These are phyloP conservation scores for Trachelus stipa DNA, from an alignment of 2,888 invertebrate species.

Conservation along the genomic window DNA sequence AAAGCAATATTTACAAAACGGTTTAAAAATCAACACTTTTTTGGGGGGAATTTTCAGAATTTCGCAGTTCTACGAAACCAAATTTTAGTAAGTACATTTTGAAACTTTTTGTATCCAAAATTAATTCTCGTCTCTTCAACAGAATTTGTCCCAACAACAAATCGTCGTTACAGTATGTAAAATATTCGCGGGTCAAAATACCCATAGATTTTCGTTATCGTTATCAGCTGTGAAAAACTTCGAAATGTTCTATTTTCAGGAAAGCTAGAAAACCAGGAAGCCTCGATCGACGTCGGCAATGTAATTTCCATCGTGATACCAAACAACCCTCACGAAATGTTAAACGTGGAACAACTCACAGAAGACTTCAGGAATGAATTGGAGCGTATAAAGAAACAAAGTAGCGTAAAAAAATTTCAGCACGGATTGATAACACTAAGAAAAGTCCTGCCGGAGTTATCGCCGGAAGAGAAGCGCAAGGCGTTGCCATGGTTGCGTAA, in stretches of 20 bases:
- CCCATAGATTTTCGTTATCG: not conserved
- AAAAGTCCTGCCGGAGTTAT: conserved; percentile 29
- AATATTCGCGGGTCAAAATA: no score
- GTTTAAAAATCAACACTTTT: not conserved
- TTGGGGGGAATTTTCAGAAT: no score
- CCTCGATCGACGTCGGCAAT: conserved; percentile 34
- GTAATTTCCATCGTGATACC: conserved; percentile 36
- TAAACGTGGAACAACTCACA: conserved; percentile 34
- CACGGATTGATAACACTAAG: conserved; percentile 30
- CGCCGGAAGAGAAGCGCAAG: conserved; percentile 30
- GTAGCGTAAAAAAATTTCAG: conserved; percentile 30
- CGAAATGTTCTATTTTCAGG: not conserved
- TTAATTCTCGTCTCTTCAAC: not conserved
- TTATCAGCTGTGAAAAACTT: not conserved
- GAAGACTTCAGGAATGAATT: conserved; percentile 32
- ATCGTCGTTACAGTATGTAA: not conserved
- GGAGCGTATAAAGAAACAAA: conserved; percentile 30
- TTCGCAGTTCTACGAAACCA: not conserved
- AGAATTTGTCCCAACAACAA: not conserved
- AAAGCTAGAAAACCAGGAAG: not conserved
- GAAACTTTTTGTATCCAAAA: not conserved
- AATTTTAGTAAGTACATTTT: not conserved
- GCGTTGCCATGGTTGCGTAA: conserved; percentile 24
- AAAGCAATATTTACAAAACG: not conserved
- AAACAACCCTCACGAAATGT: conserved; percentile 31